A percentile compares a stretch with the other conserved stretches of the same genome.
phyloP scores from a whole-genome alignment of 2,113 vertebrate species.

The Pycnonotus jocosus region DNA sequence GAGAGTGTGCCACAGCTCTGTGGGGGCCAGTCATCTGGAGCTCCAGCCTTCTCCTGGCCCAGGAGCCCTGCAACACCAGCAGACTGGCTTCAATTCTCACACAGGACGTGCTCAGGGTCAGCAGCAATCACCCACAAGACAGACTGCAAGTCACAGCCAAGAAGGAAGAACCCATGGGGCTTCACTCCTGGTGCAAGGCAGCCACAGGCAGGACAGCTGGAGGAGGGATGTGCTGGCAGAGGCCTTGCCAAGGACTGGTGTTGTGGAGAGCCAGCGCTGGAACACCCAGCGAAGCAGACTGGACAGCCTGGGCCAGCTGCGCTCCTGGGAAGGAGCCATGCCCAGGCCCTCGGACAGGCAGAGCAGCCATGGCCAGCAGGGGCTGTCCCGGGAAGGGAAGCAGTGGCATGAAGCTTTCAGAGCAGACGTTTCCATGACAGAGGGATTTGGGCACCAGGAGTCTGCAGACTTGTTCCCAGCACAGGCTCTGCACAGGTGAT shows the following conservation, averaged over 20 bases:
- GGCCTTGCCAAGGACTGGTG: not conserved
- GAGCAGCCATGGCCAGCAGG: not conserved
- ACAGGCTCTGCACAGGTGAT: constrained; percentile 42
- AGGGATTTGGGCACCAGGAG: not conserved
- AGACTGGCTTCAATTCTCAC: not conserved
- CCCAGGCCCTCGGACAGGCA: not conserved
- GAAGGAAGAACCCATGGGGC: not conserved
- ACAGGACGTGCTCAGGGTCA: not conserved
- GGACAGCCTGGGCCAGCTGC: not conserved
- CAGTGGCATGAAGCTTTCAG: not conserved
- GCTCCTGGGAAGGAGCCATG: not conserved
- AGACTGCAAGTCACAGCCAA: not conserved
- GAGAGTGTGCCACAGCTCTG: constrained; percentile 62
- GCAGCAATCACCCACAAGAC: not conserved
- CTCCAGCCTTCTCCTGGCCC: not conserved
- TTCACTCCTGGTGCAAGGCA: not conserved
- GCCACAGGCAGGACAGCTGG: not conserved
- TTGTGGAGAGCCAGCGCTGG: not conserved
- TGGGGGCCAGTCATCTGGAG: not conserved
- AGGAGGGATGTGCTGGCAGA: not conserved
- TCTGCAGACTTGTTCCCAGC: not conserved
- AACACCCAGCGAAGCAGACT: not conserved
- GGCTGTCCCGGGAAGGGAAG: not conserved
- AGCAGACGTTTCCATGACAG: not conserved
- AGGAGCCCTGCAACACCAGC: not conserved